phyloP scores from a whole-genome alignment of 2,797 vertebrate species.

The Chiloscyllium punctatum region DNA sequence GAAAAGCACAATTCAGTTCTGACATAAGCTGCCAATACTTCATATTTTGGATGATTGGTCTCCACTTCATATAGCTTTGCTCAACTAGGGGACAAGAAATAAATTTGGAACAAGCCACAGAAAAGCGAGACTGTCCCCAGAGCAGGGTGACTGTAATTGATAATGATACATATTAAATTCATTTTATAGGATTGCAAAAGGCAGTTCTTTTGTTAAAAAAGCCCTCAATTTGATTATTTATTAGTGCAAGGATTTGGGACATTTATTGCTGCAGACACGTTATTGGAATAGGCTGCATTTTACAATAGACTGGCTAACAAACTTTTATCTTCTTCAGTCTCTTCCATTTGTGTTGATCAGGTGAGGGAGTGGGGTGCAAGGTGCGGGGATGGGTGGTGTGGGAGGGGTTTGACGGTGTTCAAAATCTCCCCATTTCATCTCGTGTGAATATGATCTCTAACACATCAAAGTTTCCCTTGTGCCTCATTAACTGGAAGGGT shows the following conservation, averaged over 20 bases:
- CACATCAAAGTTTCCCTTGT: too few species aligned
- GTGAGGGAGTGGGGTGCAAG: too few species aligned
- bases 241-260: neutral
- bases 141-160: neutral
- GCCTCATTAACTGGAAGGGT: too few species aligned
- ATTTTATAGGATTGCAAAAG: neutral
- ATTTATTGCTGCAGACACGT: neutral
- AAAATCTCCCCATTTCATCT: neutral
- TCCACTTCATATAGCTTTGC: neutral
- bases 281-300: neutral
- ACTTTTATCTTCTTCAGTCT: neutral
- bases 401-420: neutral
- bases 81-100: neutral
- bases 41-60: neutral
- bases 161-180: neutral
- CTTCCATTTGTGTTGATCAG: too few species aligned
- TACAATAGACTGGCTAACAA: too few species aligned
- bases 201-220: too few species aligned
- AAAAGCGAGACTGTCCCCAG: neutral
- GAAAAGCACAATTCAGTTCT: neutral
- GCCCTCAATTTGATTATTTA: neutral
- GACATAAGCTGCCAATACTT: neutral
- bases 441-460: too few species aligned
- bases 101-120: neutral
- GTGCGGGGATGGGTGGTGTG: neutral